Percentiles rank a stretch among this genome's conserved stretches.
Conservation (phyloP, 2,888 invertebrate species). For the Eubasilissa splendida region DNA sequence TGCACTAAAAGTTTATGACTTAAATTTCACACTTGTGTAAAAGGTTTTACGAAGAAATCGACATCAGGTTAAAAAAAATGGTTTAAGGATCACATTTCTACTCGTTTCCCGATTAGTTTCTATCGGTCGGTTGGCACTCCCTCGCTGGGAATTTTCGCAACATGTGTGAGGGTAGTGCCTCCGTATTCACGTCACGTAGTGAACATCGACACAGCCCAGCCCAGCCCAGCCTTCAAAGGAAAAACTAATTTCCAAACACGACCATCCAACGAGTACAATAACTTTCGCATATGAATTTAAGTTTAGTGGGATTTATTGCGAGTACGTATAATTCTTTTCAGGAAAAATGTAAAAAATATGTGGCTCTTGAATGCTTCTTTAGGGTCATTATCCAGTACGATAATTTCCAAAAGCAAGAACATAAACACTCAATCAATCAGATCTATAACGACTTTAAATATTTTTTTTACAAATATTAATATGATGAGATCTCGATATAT, state of each 20-base stretch:
- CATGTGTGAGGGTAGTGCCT: conserved; percentile 13
- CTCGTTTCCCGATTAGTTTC: neutral
- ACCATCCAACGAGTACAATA: conserved; percentile 35
- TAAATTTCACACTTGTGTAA: too few species aligned
- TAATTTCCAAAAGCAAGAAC: too few species aligned
- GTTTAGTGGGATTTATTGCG: conserved; percentile 33
- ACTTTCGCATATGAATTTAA: conserved; percentile 16
- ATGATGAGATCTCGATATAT: too few species aligned
- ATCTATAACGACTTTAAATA: too few species aligned
- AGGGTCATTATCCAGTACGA: too few species aligned
- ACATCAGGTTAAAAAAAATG: too few species aligned
- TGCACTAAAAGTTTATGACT: too few species aligned
- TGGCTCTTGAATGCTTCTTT: too few species aligned
- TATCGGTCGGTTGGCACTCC: neutral
- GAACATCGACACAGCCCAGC: conserved; percentile 48
- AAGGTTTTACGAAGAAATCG: too few species aligned
- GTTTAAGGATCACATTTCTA: neutral
- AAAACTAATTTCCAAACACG: conserved; percentile 51
- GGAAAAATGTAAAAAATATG: too few species aligned
- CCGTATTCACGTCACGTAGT: conserved; percentile 49
- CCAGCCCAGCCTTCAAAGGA: conserved; percentile 31
- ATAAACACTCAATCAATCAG: too few species aligned
- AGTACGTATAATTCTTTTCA: neutral
- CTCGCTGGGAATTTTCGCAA: conserved; percentile 24
- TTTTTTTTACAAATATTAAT: too few species aligned